Base-by-base conservation (phyloP, 1,140 invertebrate genomes). In the Dendrolimus kikuchii region DNA sequence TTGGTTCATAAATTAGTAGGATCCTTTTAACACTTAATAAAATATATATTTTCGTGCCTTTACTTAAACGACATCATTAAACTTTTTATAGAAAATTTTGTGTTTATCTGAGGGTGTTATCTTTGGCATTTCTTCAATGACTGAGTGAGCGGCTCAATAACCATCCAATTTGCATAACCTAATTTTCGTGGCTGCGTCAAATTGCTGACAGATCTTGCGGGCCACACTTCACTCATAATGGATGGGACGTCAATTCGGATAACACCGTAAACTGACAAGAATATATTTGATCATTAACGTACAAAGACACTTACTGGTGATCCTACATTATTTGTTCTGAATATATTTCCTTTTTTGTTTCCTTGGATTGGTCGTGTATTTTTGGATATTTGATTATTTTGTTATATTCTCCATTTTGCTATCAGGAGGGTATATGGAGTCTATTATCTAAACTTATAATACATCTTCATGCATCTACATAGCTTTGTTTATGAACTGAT, bases 121-220 rank as follows among this genome's bases (percentile, higher is more conserved):
- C 59, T 66, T 71, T 60, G 59, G 56, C 45, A 59, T 64, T 65
- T 64, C 55, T 63, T 58, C 56, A 62, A 60, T 57, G 57, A 56
- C 57, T 60, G 59, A 58, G 54, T 57, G 51, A 57, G 61, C 62
- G 57, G 63, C 64, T 64, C 60, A 72, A 69, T 69, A 69, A 67
- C 63, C 66, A 67, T 71, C 64, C 61, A 66, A 77, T 74, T 74
- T 77, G 58, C 71, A 74, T 74, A 77, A 77, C 69, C 66, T 77
- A 74, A 74, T 74, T 77, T 59, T 66, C 52, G 64, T 66, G 66
- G 64, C 64, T 74, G 63, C 66, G 57, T 74, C 72, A 70, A 77
- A 77, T 73, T 67, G 63, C 71, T 71, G 71, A 74, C 72, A 71
- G 70, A 71, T 71, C 72, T 66, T 62, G 62, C 51, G 62, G 60